Base-by-base conservation (phyloP, 2,888 invertebrate genomes). In the Lysandra bellargus region DNA sequence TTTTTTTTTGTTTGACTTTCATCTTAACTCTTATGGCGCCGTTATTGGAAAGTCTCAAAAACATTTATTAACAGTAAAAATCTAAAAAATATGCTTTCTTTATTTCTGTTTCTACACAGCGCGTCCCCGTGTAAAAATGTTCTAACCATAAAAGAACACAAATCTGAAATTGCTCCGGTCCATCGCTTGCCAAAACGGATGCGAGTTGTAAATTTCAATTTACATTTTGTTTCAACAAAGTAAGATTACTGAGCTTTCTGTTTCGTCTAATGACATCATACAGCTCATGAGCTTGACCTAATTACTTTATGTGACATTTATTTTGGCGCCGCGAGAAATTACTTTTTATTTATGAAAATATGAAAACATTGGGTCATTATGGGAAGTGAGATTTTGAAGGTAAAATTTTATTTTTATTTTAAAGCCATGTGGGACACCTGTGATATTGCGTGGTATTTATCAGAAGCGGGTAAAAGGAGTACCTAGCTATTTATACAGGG, bases 191-290 rank as follows among this genome's bases (percentile, higher is more conserved):
- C 44, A 74, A 74, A 74, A 44, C 74, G 74, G 40, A 44, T 44
- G 44, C n/a, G 7, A 69, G 69, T 37, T 69, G 69, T 69, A 69
- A 69, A 69, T 69, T 33, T 69, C 17, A 69, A 69, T 69, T 69
- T 69, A 69, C 69, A 69, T 69, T 69, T 69, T 69, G 69, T 69
- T 69, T 69, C 69, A 69, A 44, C 74, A 74, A 74, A 44, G 44
- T 44, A 44, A 69, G 17, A 74, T 74, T 44, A 74, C 23, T 44
- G 44, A 74, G 74, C 44, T 74, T 44, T 74, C 74, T 74, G 74
- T 74, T 69, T 74, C 74, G 1, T 44, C 7, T 74, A 44, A 74
- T 44, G 74, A 44, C 44, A 4, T 74, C 40, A 44, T 74, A 37
- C 23, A 40, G n/a, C 44, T 74, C 74, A 74, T 74, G 44, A 44